Evolutionary conservation across 1,140 invertebrate species (phyloP).

Genomic region (Platyura marginata): DNA sequence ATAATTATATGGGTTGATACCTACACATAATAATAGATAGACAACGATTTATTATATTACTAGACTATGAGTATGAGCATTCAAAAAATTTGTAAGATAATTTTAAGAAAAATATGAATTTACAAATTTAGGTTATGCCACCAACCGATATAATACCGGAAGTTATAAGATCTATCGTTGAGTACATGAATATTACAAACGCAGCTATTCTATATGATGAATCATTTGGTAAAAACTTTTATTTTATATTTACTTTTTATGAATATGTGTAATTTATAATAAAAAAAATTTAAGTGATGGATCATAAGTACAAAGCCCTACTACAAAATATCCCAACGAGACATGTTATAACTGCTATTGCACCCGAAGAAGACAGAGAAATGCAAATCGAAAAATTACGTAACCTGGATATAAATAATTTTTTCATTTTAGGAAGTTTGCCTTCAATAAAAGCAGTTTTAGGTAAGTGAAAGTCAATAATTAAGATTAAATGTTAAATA

Average conservation of each 20-base stretch:
- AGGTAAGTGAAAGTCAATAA: slow-evolving; percentile 9
- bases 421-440: slow-evolving; percentile 57
- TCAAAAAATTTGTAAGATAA: too few species aligned
- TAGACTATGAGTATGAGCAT: too few species aligned
- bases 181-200: slow-evolving; percentile 68
- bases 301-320: slow-evolving; percentile 80
- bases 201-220: slow-evolving; percentile 79
- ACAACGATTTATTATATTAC: too few species aligned
- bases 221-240: slow-evolving; percentile 44
- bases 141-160: slow-evolving; percentile 69
- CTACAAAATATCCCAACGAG: slow-evolving; percentile 71
- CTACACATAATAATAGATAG: too few species aligned
- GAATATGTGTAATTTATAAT: slow-evolving; percentile 2
- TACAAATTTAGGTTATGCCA: slow-evolving; percentile 51
- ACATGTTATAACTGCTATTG: slow-evolving; percentile 57
- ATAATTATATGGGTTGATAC: background rate
- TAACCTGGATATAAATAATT: slow-evolving; percentile 73
- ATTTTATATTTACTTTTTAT: background rate
- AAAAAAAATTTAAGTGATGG: too few species aligned
- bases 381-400: slow-evolving; percentile 48
- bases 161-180: slow-evolving; percentile 58
- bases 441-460: slow-evolving; percentile 50
- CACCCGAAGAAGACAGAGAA: slow-evolving; percentile 31
- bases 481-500: background rate
- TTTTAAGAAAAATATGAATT: too few species aligned